Conservation (phyloP, 2,888 invertebrate genomes). For the Drosophila nigritarsus region DNA sequence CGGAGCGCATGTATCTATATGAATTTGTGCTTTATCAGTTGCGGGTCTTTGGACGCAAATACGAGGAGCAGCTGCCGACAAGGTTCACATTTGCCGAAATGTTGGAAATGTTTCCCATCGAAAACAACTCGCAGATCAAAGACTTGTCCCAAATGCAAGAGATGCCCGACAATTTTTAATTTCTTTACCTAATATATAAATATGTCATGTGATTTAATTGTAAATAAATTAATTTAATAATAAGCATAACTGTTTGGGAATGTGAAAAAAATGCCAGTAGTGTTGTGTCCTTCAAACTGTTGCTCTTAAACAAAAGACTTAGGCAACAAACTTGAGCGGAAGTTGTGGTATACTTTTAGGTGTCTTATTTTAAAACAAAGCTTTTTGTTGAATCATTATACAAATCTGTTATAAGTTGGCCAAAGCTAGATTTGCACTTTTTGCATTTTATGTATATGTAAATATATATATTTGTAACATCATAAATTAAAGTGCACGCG, state of each 20-base stretch:
- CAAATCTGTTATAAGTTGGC: background rate
- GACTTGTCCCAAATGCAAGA: constrained; percentile 56
- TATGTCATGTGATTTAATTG: constrained; percentile 32
- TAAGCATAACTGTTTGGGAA: background rate
- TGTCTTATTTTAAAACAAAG: background rate
- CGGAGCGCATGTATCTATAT: constrained; percentile 96
- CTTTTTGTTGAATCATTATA: background rate
- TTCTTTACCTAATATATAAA: background rate
- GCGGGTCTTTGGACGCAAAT: constrained; percentile 88
- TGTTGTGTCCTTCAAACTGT: constrained; percentile 2
- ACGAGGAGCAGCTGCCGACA: constrained; percentile 30
- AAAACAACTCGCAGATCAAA: constrained; percentile 54
- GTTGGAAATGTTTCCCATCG: constrained; percentile 56
- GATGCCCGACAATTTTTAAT: constrained; percentile 68
- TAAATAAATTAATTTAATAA: constrained; percentile 3
- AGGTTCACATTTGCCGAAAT: constrained; percentile 52
- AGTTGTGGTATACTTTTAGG: constrained; percentile 43
- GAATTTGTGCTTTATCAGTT: constrained; percentile 97
- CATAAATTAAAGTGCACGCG: background rate
- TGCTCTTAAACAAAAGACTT: constrained; percentile 58
- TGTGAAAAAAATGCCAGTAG: background rate
- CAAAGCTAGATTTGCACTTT: background rate
- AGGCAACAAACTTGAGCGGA: constrained; percentile 54
- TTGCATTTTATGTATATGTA: background rate
- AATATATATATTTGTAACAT: background rate